These are phyloP conservation scores for Hydrotaea diabolus DNA, from an alignment of 2,888 invertebrate species.

Conservation along the genomic window DNA sequence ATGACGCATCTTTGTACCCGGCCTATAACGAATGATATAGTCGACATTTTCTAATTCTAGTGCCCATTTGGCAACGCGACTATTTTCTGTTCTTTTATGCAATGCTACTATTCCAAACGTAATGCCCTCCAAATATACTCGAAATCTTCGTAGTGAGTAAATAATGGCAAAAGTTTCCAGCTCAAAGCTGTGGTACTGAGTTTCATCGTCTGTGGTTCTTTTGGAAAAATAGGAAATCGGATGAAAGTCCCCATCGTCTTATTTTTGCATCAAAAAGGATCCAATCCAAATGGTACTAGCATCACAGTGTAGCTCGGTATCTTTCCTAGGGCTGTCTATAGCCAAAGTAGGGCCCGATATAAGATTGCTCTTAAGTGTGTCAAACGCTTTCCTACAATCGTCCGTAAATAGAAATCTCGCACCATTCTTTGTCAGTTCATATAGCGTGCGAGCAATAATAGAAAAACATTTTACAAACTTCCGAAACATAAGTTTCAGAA, in stretches of 20 bases:
- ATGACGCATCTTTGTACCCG: constrained; percentile 15
- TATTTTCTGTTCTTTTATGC: constrained; percentile 28
- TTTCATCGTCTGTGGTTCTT: constrained; percentile 16
- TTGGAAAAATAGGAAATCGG: constrained; percentile 35
- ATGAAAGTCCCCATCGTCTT: constrained; percentile 1
- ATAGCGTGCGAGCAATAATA: constrained; percentile 54
- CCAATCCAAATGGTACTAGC: no score
- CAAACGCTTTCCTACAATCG: constrained; percentile 40
- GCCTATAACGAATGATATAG: constrained; percentile 27
- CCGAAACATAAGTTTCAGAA: constrained; percentile 59
- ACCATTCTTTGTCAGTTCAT: constrained; percentile 51
- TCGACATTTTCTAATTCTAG: constrained; percentile 65
- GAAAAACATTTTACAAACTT: constrained; percentile 60
- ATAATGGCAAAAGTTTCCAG: constrained; percentile 66
- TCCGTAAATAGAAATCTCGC: constrained; percentile 41
- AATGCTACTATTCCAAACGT: constrained; percentile 71
- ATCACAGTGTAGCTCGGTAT: no score
- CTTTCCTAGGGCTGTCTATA: constrained; percentile 40
- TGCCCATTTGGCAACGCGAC: constrained; percentile 69
- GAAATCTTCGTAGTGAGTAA: constrained; percentile 69
- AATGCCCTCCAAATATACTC: constrained; percentile 47
- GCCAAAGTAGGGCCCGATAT: constrained; percentile 30
- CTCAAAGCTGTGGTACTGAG: constrained; percentile 50
- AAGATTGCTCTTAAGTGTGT: constrained; percentile 60
- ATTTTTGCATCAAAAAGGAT: neutral